Evolutionary conservation across 1,140 invertebrate species (phyloP).

Genomic region (Diploscapter pachys): DNA sequence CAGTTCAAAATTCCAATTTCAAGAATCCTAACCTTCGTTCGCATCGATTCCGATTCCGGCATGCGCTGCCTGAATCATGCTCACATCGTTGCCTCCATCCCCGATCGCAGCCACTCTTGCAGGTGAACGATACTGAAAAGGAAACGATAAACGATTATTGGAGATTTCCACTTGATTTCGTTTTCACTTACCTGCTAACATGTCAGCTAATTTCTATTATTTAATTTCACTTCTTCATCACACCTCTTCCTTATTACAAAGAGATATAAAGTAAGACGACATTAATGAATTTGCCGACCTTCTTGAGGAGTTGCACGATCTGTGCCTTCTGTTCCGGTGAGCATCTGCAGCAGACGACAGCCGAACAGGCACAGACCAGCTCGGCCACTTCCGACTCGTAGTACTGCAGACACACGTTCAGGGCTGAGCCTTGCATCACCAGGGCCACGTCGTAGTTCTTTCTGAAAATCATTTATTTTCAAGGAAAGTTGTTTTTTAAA

Average conservation of each 20-base stretch:
- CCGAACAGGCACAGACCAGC: constrained; percentile 82
- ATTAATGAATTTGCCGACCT: constrained; percentile 43
- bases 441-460: constrained; percentile 55
- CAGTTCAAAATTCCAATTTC: neutral
- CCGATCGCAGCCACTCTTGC: constrained; percentile 63
- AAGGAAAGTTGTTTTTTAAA: neutral
- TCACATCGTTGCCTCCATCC: constrained; percentile 69
- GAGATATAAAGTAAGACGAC: too few relatives aligned
- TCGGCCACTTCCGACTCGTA: constrained; percentile 94
- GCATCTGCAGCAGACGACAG: constrained; percentile 84
- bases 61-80: constrained; percentile 81
- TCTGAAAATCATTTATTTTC: neutral
- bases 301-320: constrained; percentile 83
- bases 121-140: constrained; percentile 70
- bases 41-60: constrained; percentile 90
- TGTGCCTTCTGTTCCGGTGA: constrained; percentile 98
- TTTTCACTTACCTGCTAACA: too few relatives aligned
- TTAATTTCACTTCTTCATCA: too few relatives aligned
- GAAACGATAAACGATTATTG: too few relatives aligned
- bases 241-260: too few relatives aligned
- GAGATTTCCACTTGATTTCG: too few relatives aligned
- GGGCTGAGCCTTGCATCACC: constrained; percentile 58
- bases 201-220: too few relatives aligned
- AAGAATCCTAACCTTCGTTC: constrained; percentile 61
- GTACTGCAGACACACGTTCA: constrained; percentile 75